Percentiles rank a stretch among this genome's conserved stretches.
Evolutionary conservation across 2,113 vertebrate genomes (phyloP).

Genomic region (Heterotis niloticus): DNA sequence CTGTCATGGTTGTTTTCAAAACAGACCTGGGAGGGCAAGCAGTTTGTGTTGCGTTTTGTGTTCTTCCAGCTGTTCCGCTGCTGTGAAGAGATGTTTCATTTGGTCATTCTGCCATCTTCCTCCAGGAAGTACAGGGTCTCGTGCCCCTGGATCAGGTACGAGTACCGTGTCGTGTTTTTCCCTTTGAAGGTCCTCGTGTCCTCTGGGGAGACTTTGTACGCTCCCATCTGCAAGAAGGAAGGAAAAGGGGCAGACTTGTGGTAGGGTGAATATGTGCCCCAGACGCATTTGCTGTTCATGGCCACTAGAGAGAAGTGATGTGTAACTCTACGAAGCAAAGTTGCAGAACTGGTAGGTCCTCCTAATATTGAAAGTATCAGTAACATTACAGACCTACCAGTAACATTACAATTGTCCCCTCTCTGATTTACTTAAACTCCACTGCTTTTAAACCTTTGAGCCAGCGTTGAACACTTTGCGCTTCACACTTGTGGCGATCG

Average conservation of each 20-base stretch:
- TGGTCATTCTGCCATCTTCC: slow-evolving; percentile 45
- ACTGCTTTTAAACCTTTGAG: no score
- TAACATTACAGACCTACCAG: no score
- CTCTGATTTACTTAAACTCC: no score
- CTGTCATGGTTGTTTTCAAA: neutral
- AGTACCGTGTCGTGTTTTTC: slow-evolving; percentile 58
- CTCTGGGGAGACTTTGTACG: slow-evolving; percentile 54
- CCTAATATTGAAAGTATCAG: no score
- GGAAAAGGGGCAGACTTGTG: neutral
- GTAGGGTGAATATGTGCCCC: no score
- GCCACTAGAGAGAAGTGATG: neutral
- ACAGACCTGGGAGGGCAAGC: neutral
- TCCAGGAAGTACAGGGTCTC: slow-evolving; percentile 68
- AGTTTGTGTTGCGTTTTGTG: no score
- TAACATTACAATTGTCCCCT: no score
- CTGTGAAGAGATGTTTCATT: slow-evolving; percentile 31
- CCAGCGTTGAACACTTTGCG: neutral
- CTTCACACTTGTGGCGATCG: neutral
- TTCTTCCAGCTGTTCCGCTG: neutral
- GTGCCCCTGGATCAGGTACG: slow-evolving; percentile 67
- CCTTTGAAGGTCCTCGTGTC: slow-evolving; percentile 65
- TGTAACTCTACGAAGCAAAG: neutral
- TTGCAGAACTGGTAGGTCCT: neutral
- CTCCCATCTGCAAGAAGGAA: slow-evolving; percentile 57
- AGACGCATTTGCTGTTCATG: neutral